These are phyloP conservation scores for Candoia aspera DNA, from an alignment of 2,113 vertebrate genomes.

Conservation along the genomic window DNA sequence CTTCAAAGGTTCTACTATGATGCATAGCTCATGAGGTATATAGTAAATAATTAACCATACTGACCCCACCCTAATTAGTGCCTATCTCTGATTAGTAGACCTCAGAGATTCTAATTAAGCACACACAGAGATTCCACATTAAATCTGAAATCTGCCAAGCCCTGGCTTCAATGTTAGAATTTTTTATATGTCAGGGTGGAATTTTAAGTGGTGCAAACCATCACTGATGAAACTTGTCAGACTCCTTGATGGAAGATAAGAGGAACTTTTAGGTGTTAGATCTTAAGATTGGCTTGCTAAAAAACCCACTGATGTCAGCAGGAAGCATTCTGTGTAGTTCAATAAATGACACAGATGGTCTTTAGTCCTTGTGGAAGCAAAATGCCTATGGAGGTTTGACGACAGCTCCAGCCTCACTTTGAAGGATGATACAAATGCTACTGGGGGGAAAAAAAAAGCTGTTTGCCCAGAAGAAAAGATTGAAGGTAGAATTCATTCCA, in stretches of 20 bases:
- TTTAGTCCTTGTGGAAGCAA: slow-evolving; percentile 11
- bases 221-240: background rate
- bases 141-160: background rate
- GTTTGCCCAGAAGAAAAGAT: slow-evolving; percentile 22
- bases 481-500: slow-evolving; percentile 6
- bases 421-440: slow-evolving; percentile 16
- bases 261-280: slow-evolving; percentile 15
- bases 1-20: background rate
- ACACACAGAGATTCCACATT: background rate
- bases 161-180: background rate
- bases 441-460: background rate
- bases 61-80: background rate
- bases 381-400: slow-evolving; percentile 24
- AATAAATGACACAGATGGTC: background rate
- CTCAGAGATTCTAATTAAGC: background rate
- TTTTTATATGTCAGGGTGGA: background rate
- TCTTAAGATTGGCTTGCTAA: slow-evolving; percentile 18
- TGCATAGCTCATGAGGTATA: background rate
- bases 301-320: slow-evolving; percentile 1
- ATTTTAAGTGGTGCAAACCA: background rate
- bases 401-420: slow-evolving; percentile 5
- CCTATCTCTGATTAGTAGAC: background rate
- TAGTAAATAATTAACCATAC: background rate
- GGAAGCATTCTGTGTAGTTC: slow-evolving; percentile 13
- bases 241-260: slow-evolving; percentile 4